Evolutionary conservation across 2,888 invertebrate species (phyloP).

Genomic region (Carcina quercana): DNA sequence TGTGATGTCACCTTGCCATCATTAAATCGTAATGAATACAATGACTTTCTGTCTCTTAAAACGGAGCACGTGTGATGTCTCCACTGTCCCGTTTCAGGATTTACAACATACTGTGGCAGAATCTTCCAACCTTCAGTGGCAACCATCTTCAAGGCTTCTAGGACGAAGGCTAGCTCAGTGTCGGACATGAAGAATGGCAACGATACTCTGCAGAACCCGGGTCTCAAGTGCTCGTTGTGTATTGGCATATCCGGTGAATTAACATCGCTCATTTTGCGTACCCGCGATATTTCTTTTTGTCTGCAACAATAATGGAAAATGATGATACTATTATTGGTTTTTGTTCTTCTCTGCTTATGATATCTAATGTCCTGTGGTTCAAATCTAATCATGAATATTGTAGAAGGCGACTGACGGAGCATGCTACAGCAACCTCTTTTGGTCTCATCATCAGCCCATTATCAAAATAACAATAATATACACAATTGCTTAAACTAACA

Average conservation of each 20-base stretch:
- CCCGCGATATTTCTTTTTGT: slow-evolving; percentile 59
- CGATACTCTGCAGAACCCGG: slow-evolving; percentile 90
- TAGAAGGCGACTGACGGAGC: no score
- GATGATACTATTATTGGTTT: no score
- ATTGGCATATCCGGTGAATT: slow-evolving; percentile 60
- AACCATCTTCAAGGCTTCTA: slow-evolving; percentile 90
- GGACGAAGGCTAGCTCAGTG: slow-evolving; percentile 84
- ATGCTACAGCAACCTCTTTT: no score
- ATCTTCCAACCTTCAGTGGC: slow-evolving; percentile 93
- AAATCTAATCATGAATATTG: no score
- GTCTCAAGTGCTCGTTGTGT: slow-evolving; percentile 82
- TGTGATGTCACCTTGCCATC: slow-evolving; percentile 84
- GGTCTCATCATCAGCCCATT: no score
- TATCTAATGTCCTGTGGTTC: no score
- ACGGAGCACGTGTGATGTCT: slow-evolving; percentile 86
- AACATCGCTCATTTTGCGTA: slow-evolving; percentile 55
- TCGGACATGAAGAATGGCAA: slow-evolving; percentile 90
- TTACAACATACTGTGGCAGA: slow-evolving; percentile 89
- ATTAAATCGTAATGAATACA: slow-evolving; percentile 83
- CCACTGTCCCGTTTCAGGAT: slow-evolving; percentile 93
- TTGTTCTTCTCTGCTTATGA: no score
- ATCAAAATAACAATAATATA: no score
- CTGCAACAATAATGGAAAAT: no score
- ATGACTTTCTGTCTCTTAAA: slow-evolving; percentile 87
- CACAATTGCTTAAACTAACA: no score